phyloP scores from a whole-genome alignment of 2,888 invertebrate genomes.

The Caenorhabditis zanzibari region DNA sequence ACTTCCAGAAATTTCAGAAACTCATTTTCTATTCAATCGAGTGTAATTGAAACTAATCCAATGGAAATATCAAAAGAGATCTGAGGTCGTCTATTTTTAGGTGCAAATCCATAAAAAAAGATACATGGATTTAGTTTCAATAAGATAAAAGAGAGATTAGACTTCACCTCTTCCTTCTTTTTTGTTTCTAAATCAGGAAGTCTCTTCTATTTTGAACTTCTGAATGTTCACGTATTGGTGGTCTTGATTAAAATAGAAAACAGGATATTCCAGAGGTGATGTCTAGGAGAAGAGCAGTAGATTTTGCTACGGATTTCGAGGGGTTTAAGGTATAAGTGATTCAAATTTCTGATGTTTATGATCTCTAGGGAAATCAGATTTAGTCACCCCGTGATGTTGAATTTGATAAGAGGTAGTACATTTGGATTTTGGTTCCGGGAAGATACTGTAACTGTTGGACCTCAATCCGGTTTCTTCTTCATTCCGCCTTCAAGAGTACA shows the following conservation, averaged over 20 bases:
- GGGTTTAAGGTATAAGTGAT: conserved; percentile 1
- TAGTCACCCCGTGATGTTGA: background rate
- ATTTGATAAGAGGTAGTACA: too few species aligned
- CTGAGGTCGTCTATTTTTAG: background rate
- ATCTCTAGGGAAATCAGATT: background rate
- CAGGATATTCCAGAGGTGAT: background rate
- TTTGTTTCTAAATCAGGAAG: conserved; percentile 3
- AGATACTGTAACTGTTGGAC: too few species aligned
- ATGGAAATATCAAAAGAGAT: background rate
- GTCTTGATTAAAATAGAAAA: background rate
- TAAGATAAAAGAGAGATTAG: conserved; percentile 15
- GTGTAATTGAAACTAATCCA: background rate
- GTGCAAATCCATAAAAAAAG: conserved; percentile 2
- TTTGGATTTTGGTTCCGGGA: too few species aligned
- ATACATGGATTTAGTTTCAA: background rate
- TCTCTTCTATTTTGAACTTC: background rate
- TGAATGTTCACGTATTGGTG: background rate
- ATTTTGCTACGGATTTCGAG: conserved; percentile 3
- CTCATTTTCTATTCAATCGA: background rate
- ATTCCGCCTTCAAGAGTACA: too few species aligned
- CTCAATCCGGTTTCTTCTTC: too few species aligned
- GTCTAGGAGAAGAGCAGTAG: background rate
- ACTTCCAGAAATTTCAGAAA: background rate
- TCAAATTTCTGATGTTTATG: conserved; percentile 10
- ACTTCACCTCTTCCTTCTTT: background rate